Percentiles rank a stretch among this genome's conserved stretches.
phyloP scores from a whole-genome alignment of 2,113 vertebrate species.

The Anser cygnoides region DNA sequence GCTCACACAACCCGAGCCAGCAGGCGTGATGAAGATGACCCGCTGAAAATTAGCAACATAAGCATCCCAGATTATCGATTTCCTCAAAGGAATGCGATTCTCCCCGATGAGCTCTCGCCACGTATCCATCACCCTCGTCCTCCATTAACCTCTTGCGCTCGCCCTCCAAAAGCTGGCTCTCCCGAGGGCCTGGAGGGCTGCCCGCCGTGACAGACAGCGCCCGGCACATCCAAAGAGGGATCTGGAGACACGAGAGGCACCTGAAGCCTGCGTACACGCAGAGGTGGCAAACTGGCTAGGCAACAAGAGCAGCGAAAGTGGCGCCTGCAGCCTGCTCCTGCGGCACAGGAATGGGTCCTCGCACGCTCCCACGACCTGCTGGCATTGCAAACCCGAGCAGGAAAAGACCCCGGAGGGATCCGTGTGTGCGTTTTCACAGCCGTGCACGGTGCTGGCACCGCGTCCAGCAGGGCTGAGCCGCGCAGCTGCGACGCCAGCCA shows the following conservation, averaged over 20 bases:
- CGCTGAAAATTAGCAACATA: background rate
- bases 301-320: background rate
- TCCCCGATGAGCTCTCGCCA: background rate
- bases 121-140: background rate
- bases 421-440: background rate
- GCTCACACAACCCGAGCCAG: background rate
- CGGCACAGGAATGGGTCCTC: background rate
- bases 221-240: background rate
- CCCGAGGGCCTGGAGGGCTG: background rate
- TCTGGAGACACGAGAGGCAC: background rate
- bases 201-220: background rate
- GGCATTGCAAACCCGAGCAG: background rate
- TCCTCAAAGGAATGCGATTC: background rate
- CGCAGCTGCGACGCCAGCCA: background rate
- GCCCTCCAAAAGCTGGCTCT: background rate
- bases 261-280: rapidly evolving
- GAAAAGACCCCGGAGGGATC: background rate
- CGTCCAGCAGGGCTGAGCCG: rapidly evolving
- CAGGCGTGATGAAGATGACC: background rate
- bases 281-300: background rate
- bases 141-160: background rate
- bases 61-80: background rate
- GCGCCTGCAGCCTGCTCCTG: background rate
- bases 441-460: background rate
- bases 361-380: background rate